Conservation (phyloP, 2,797 vertebrate genomes). For the Catostomus latipinnis region DNA sequence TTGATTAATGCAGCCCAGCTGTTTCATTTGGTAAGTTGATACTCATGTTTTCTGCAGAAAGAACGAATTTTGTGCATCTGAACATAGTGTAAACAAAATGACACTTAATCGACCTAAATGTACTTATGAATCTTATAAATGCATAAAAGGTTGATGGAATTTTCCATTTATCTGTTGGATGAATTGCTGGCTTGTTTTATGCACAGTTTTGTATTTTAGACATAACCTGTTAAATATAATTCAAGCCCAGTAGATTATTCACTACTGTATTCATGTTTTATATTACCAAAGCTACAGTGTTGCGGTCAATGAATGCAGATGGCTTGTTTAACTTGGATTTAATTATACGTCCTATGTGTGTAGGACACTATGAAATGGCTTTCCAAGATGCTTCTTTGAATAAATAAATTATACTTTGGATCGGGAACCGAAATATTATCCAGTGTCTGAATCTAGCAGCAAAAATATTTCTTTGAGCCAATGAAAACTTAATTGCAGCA, state of each 20-base stretch:
- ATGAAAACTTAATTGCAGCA: not conserved
- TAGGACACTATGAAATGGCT: not conserved
- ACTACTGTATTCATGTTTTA: not conserved
- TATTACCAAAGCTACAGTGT: not conserved
- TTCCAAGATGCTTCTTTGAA: not conserved
- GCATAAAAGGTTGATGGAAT: not conserved
- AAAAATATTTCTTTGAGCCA: not conserved
- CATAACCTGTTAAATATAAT: conserved; percentile 15
- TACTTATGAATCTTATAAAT: conserved; percentile 4
- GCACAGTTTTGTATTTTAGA: not conserved
- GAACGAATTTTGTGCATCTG: not conserved
- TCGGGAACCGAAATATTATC: not conserved
- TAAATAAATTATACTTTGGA: no score
- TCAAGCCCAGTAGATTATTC: conserved; percentile 18
- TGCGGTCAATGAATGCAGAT: conserved; percentile 10
- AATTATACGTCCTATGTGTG: not conserved
- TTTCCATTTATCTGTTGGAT: not conserved
- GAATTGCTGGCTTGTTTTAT: not conserved
- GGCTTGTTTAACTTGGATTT: conserved; percentile 7
- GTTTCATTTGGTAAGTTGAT: conserved; percentile 86
- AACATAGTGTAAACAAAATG: not conserved
- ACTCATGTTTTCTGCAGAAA: conserved; percentile 32
- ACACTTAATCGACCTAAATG: not conserved
- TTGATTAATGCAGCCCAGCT: conserved; percentile 84
- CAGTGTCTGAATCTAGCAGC: not conserved